Base-by-base conservation (phyloP, 2,113 vertebrate species). In the Cranoglanis bouderius region DNA sequence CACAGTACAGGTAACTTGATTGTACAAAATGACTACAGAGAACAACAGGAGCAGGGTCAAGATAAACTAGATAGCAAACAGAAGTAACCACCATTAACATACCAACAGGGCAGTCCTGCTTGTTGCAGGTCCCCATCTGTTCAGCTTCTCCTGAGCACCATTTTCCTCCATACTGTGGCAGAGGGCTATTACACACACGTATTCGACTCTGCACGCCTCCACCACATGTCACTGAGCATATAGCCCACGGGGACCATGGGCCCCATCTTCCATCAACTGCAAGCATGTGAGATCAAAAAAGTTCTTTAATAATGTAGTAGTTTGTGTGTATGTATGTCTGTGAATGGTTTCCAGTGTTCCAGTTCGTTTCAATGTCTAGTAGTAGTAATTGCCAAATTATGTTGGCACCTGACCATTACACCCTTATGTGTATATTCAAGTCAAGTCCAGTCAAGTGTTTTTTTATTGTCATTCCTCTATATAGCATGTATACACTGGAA, bases 261-360 rank as follows among this genome's bases (percentile, higher is more conserved):
- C 97, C 96, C 98, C 98, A 99, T 84, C 95, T 96, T 84, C 98
- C 98, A 0, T 97, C 95, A 49, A 99, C 98, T 99, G 87, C 24
- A 83, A 61, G 21, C 35, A 59, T 63, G 7, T 16, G 0, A 14
- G 12, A 2, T 12, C 0, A 83, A 55, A 83, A 61, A 21, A 40
- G 6, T 78, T 43, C 43, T 49, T 35, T 55, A 57, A 55, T 57
- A 35, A 46, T 49, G 18, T 18, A 38, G 2, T 35, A 18, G 13
- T 18, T 40, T 75, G 3, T 38, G 12, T 38, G 32, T 70, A 19
- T 74, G 19, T 40, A 40, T 70, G 32, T 38, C 6, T 70, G 14
- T 35, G 65, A 59, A 21, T 49, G 21, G 65, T 32, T 70, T 70
- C 35, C 13, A 70, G 29, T 72, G 5, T 70, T 18, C 65, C 32